Base-by-base conservation (phyloP, 2,113 vertebrate species). In the Ornithorhynchus anatinus region DNA sequence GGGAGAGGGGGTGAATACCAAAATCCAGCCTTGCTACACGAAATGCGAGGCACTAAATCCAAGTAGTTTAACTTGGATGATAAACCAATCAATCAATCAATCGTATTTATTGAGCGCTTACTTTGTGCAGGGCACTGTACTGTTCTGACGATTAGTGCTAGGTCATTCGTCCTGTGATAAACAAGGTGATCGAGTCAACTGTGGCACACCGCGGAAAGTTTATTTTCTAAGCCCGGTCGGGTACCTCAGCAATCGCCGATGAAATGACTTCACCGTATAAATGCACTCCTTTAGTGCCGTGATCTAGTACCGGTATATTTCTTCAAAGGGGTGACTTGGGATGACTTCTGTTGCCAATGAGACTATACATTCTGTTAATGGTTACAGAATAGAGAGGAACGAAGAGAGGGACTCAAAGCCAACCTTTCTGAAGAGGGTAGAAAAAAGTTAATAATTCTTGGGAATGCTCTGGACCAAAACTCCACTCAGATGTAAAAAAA, bases 91-190 rank as follows among this genome's bases (percentile, higher is more conserved):
- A n/a, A n/a, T n/a, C n/a, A n/a, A n/a, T n/a, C n/a, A n/a, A n/a
- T n/a, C n/a, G n/a, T n/a, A n/a, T n/a, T n/a, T n/a, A n/a, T n/a
- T n/a, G n/a, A n/a, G n/a, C n/a, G n/a, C n/a, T n/a, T n/a, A n/a
- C n/a, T n/a, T n/a, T n/a, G n/a, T n/a, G n/a, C n/a, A n/a, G n/a
- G n/a, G n/a, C n/a, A n/a, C n/a, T n/a, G n/a, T n/a, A n/a, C n/a
- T n/a, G n/a, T n/a, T n/a, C n/a, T n/a, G n/a, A 69, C 75, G 77
- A 77, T 88, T 77, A 84, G 83, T 73, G 77, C 77, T 75, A 85
- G 78, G 78, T 84, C 89, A 88, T 53, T 62, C 62, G 83, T 65
- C 62, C 75, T 44, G 60, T 70, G 81, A 89, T 77, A 85, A 85
- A 84, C 71, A 86, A 82, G 69, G 61, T 29, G 75, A 74, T 70